phyloP scores from a whole-genome alignment of 2,888 invertebrate species.

The Chymomyza caudatula region DNA sequence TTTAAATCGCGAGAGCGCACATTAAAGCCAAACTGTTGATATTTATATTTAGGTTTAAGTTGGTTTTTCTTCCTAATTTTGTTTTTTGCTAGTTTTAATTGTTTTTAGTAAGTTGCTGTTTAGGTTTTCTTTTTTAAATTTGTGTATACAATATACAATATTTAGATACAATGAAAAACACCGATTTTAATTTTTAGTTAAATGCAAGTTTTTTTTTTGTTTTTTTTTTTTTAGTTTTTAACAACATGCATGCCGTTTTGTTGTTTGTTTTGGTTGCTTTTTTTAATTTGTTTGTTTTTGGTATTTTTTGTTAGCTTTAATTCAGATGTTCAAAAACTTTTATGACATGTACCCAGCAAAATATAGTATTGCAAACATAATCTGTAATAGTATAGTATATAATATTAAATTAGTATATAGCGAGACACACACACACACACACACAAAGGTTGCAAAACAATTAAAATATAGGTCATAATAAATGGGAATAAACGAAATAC shows the following conservation, averaged over 20 bases:
- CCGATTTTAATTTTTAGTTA: conserved; percentile 31
- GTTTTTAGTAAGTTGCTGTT: not conserved
- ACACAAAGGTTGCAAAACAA: conserved; percentile 33
- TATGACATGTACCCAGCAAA: conserved; percentile 72
- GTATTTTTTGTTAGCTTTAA: conserved; percentile 22
- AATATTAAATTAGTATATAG: conserved; percentile 17
- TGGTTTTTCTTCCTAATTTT: not conserved
- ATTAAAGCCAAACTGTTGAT: conserved; percentile 38
- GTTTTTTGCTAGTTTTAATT: not conserved
- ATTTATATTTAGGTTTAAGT: not conserved
- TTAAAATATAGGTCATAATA: conserved; percentile 20
- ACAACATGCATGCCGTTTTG: conserved; percentile 2
- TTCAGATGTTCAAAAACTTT: conserved; percentile 42
- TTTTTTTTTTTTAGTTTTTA: conserved; percentile 6
- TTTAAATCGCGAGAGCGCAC: too few relatives aligned
- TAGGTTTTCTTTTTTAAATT: not conserved
- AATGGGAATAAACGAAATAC: conserved; percentile 3
- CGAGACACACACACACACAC: conserved; percentile 17
- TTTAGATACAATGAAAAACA: conserved; percentile 30
- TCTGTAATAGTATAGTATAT: conserved; percentile 31
- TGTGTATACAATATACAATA: conserved; percentile 8
- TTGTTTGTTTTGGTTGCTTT: conserved; percentile 20
- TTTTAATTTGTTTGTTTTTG: conserved; percentile 27
- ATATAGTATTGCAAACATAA: conserved; percentile 32
- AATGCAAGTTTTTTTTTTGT: conserved; percentile 13